A percentile compares a stretch with the other conserved stretches of the same genome.
Evolutionary conservation across 2,113 vertebrate genomes (phyloP).

Genomic region (Pterocles gutturalis): DNA sequence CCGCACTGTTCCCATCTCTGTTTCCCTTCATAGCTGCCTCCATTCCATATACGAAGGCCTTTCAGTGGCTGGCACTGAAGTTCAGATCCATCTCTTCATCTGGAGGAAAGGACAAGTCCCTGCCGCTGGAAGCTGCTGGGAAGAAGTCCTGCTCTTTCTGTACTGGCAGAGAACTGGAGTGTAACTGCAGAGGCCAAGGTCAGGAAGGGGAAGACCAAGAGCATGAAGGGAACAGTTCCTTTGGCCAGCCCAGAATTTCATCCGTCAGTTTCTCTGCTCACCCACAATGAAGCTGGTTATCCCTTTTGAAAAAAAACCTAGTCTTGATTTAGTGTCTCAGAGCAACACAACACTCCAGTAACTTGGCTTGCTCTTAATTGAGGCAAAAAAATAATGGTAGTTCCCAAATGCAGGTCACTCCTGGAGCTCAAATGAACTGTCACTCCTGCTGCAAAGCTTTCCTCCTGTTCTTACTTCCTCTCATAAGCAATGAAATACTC

Average conservation of each 20-base stretch:
- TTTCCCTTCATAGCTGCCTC: neutral
- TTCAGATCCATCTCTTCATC: neutral
- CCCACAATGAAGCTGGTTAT: fast-evolving
- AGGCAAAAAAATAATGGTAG: neutral
- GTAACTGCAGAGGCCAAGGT: neutral
- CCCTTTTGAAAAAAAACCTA: neutral
- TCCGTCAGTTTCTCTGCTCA: neutral
- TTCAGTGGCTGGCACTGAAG: fast-evolving
- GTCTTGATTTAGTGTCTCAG: neutral
- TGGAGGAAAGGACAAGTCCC: neutral
- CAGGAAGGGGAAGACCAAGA: neutral
- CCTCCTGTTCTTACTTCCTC: neutral
- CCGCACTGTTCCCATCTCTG: fast-evolving
- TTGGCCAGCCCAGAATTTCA: neutral
- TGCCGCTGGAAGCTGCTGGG: neutral
- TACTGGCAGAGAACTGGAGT: neutral
- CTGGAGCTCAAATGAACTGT: neutral
- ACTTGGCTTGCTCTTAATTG: neutral
- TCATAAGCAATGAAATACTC: neutral
- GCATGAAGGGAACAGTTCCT: neutral
- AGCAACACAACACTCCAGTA: neutral
- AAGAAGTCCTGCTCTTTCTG: neutral
- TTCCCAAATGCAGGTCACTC: neutral
- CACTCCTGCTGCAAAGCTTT: neutral
- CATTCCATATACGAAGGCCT: neutral